These are phyloP conservation scores for Benitochromis conjunctus DNA, from an alignment of 2,113 vertebrate species.

Conservation along the genomic window DNA sequence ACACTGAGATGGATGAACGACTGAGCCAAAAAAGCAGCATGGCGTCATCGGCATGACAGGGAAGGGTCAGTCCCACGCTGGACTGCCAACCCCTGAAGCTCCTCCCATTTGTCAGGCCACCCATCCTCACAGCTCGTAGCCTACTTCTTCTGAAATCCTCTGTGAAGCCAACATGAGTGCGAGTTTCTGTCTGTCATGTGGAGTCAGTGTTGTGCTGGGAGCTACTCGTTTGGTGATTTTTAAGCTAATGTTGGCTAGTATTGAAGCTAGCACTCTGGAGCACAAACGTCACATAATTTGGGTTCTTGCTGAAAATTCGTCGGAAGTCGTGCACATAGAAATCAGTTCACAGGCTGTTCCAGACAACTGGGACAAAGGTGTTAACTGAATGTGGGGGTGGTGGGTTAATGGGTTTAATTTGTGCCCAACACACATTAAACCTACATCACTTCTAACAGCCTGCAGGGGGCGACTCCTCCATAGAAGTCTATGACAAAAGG, in stretches of 20 bases:
- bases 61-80: not conserved
- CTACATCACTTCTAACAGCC: not conserved
- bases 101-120: not conserved
- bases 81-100: not conserved
- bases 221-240: not conserved
- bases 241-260: not conserved
- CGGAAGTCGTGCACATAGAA: not conserved
- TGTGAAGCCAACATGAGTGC: not conserved
- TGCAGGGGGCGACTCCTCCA: not conserved
- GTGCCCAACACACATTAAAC: not conserved
- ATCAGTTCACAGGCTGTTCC: not conserved
- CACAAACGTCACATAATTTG: not conserved
- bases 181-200: not conserved
- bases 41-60: not conserved
- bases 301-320: not conserved
- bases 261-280: not conserved
- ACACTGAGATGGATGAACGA: not conserved
- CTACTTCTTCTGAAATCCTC: not conserved
- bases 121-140: not conserved
- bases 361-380: not conserved
- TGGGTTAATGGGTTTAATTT: not conserved
- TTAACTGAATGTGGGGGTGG: not conserved
- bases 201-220: not conserved
- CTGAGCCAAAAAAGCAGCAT: not conserved
- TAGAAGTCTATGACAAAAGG: not conserved